These are phyloP conservation scores for Amphiprion ocellaris DNA, from an alignment of 2,113 vertebrate genomes.

Conservation along the genomic window DNA sequence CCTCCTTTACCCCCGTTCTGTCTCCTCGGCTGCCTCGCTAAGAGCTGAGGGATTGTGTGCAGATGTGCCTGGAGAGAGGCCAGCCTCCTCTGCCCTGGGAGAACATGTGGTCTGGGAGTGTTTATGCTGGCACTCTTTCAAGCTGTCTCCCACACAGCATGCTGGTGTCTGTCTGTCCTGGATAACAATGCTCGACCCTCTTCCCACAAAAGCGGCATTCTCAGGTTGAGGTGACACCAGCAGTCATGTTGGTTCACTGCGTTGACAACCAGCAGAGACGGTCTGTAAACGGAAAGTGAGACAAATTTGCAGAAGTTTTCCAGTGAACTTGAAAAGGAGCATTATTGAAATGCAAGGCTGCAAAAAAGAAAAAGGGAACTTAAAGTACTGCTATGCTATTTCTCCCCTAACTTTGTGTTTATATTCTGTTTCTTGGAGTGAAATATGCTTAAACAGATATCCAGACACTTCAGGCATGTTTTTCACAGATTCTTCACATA, in stretches of 20 bases:
- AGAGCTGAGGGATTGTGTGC: conserved; percentile 83
- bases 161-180: conserved; percentile 71
- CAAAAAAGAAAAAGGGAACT: neutral
- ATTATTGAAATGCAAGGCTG: neutral
- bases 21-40: conserved; percentile 71
- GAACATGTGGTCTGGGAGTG: conserved; percentile 88
- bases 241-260: conserved; percentile 35
- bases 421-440: conserved; percentile 17
- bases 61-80: conserved; percentile 87
- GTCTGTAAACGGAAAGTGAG: conserved; percentile 21
- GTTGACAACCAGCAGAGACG: conserved; percentile 39
- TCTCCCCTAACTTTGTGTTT: neutral
- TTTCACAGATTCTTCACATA: conserved; percentile 72
- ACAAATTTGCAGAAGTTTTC: conserved; percentile 7
- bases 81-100: conserved; percentile 84
- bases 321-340: neutral
- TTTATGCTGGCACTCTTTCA: conserved; percentile 86
- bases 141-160: conserved; percentile 83
- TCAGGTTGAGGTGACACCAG: conserved; percentile 68
- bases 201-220: conserved; percentile 55
- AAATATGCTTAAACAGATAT: conserved; percentile 47
- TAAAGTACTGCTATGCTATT: neutral
- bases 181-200: conserved; percentile 66
- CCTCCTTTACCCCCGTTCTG: conserved; percentile 45
- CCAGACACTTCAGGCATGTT: conserved; percentile 52